A percentile compares a stretch with the other conserved stretches of the same genome.
Conservation (phyloP, 2,888 invertebrate genomes). For the Stegana nigrithorax region DNA sequence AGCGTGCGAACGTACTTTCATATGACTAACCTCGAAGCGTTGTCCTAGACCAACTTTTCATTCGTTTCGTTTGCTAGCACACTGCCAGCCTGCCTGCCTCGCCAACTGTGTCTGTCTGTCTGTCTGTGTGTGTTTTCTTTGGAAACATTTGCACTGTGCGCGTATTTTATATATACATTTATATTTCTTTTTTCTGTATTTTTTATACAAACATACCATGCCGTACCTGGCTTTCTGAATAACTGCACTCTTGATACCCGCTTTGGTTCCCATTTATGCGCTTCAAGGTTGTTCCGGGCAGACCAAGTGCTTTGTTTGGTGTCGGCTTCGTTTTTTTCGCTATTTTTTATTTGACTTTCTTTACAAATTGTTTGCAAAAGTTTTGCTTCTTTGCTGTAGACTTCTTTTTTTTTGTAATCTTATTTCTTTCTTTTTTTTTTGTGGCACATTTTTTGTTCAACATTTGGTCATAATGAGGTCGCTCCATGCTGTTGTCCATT, state of each 20-base stretch:
- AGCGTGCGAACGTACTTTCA: neutral
- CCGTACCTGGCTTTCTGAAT: too few species aligned
- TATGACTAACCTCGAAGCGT: slow-evolving; percentile 43
- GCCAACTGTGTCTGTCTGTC: too few species aligned
- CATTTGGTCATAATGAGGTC: neutral
- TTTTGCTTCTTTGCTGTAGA: slow-evolving; percentile 25
- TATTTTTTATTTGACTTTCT: slow-evolving; percentile 31
- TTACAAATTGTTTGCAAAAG: slow-evolving; percentile 26
- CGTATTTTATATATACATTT: slow-evolving; percentile 4
- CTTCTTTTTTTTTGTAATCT: slow-evolving; percentile 10
- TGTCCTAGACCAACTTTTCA: slow-evolving; percentile 62
- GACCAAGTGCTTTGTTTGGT: too few species aligned
- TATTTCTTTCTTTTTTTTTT: neutral
- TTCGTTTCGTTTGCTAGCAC: too few species aligned
- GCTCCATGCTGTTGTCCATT: neutral
- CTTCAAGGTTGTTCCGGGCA: slow-evolving; percentile 36
- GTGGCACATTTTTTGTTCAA: neutral
- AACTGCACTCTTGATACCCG: too few species aligned
- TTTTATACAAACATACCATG: neutral
- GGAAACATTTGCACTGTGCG: too few species aligned
- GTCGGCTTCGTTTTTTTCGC: too few species aligned
- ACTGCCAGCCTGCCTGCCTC: too few species aligned
- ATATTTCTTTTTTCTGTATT: slow-evolving; percentile 43
- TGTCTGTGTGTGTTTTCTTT: too few species aligned
- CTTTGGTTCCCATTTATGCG: slow-evolving; percentile 21